Conservation (phyloP, 2,113 vertebrate genomes). For the Neoarius graeffei region DNA sequence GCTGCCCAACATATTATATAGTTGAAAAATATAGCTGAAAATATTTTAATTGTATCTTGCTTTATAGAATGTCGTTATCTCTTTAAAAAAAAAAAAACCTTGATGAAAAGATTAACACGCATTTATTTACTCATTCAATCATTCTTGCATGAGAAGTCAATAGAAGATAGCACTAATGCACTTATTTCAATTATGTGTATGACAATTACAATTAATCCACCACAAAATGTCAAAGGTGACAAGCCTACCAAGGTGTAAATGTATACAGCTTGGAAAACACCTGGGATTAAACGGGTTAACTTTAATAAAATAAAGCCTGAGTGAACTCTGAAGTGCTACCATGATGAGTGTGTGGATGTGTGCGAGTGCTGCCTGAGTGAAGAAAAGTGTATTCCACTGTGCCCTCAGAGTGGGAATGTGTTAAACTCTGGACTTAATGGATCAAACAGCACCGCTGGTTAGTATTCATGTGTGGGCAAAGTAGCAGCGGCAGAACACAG, state of each 20-base stretch:
- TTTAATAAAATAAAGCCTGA: neutral
- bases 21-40: no score
- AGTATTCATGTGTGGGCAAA: constrained; percentile 44
- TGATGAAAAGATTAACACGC: neutral
- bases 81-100: no score
- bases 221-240: neutral
- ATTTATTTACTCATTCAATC: neutral
- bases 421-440: constrained; percentile 17
- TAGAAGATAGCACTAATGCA: neutral
- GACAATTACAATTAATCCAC: neutral
- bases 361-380: neutral
- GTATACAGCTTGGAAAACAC: no score
- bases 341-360: neutral
- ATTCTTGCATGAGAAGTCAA: neutral
- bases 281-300: neutral
- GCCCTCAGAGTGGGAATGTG: constrained; percentile 5
- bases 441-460: constrained; percentile 22
- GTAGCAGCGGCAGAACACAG: neutral
- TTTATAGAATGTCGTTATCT: neutral
- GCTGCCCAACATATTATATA: no score
- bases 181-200: neutral
- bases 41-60: no score
- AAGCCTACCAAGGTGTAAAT: neutral
- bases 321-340: neutral
- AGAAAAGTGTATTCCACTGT: neutral